These are phyloP conservation scores for Lanius collurio DNA, from an alignment of 2,113 vertebrate species.

Conservation along the genomic window DNA sequence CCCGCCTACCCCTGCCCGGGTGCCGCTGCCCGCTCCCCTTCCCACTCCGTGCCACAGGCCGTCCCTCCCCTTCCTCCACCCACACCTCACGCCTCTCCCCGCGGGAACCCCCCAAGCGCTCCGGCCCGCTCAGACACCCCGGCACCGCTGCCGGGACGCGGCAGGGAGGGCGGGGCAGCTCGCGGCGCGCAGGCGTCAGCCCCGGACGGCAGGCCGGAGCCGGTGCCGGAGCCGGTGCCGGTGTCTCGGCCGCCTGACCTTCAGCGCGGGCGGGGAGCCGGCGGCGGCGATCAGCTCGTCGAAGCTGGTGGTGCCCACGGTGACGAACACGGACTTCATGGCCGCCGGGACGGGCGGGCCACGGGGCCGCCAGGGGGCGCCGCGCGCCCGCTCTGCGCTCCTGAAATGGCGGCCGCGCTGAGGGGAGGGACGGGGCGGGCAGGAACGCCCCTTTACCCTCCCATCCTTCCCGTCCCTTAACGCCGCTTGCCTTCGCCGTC, in stretches of 20 bases:
- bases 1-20: accelerated
- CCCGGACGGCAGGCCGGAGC: accelerated
- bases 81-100: accelerated
- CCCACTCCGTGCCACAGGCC: neutral
- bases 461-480: accelerated
- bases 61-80: too few relatives aligned
- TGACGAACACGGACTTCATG: conserved; percentile 88
- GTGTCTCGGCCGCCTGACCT: conserved; percentile 65
- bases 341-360: neutral
- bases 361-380: neutral
- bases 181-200: neutral
- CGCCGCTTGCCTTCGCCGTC: accelerated
- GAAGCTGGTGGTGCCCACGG: conserved; percentile 92
- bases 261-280: conserved; percentile 59
- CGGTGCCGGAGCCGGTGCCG: accelerated
- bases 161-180: neutral
- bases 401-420: neutral
- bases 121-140: accelerated
- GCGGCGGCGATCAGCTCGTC: conserved; percentile 81
- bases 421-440: neutral
- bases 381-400: too few relatives aligned
- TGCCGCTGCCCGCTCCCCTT: neutral
- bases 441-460: neutral
- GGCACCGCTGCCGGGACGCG: accelerated
- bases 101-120: accelerated